Evolutionary conservation across 1,140 invertebrate species (phyloP), one percentile per base, ranked within the genome.

Genomic region (Atta texana): DNA sequence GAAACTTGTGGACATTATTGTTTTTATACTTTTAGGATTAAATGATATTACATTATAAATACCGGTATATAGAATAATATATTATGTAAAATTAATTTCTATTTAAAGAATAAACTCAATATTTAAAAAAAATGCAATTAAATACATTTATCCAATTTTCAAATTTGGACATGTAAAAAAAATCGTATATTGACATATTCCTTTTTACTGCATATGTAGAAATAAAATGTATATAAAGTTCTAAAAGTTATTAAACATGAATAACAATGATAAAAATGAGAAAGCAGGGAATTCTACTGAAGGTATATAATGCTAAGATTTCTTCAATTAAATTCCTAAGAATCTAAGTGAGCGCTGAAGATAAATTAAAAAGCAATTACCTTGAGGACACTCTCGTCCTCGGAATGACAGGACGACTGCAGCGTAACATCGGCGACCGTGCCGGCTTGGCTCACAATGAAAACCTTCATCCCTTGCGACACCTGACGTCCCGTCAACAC

Each of bases 351-450:
- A 28, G 24, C 31, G 39, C 51, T 7, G 71, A 66, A 51, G 24
- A n/a, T 34, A 24, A 53, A 28, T 81, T 28, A 66, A 88, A 86
- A 64, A 68, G 21, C n/a, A 90, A 91, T 93, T 96, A 99, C 98
- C 97, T 99, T 99, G 31, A 99, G 96, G 63, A 99, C 98, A 92
- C 98, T 99, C 94, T 99, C 98, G 93, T 99, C 98, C 92, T 98
- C 97, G 18, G 98, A 99, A 92, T 98, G 97, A 94, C 99, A 99
- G 49, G 98, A 98, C 66, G 98, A 98, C 94, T 99, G 98, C n/a
- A 98, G 95, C 14, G 99, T 99, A 63, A 99, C 98, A 94, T 99
- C 99, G 78, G 98, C 98, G 0, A 99, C 97, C 95, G 98, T 98
- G 39, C 98, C 98, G 0, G 98, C 97, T 93, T 99, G 98, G 51